phyloP scores from a whole-genome alignment of 1,140 invertebrate species.

The Proctacanthus coquilletti region DNA sequence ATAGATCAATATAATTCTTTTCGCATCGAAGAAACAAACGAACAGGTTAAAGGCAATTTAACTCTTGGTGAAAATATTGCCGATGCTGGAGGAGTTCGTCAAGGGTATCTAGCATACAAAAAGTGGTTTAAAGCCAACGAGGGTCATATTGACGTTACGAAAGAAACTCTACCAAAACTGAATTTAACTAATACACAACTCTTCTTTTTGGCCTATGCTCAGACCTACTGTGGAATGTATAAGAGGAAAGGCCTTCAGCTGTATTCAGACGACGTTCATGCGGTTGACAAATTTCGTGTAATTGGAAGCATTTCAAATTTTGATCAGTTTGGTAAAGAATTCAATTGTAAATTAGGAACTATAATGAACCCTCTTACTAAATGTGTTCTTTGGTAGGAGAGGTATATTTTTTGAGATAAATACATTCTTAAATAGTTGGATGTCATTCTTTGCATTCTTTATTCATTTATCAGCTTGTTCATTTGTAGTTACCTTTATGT shows the following conservation, averaged over 20 bases:
- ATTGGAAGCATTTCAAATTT: constrained; percentile 50
- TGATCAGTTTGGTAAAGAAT: constrained; percentile 44
- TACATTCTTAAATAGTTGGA: too few species aligned
- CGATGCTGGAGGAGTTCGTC: constrained; percentile 72
- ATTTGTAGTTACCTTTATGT: too few species aligned
- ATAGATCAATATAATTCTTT: constrained; percentile 87
- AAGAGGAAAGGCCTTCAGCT: too few species aligned
- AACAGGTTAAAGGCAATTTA: constrained; percentile 45
- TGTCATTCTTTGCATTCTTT: too few species aligned
- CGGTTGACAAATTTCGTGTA: constrained; percentile 38
- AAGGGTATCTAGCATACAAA: constrained; percentile 50
- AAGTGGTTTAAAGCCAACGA: constrained; percentile 26
- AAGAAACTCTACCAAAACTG: constrained; percentile 33
- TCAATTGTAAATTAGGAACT: constrained; percentile 39
- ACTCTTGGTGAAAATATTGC: constrained; percentile 82
- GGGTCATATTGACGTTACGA: constrained; percentile 23
- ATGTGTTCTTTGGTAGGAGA: constrained; percentile 35
- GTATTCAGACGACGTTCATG: constrained; percentile 30
- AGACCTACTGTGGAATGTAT: constrained; percentile 30
- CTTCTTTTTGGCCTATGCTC: constrained; percentile 41
- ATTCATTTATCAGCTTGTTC: too few species aligned
- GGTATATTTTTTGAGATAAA: too few species aligned
- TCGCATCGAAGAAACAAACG: too few species aligned
- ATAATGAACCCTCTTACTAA: constrained; percentile 53
- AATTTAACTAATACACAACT: constrained; percentile 38